These are phyloP conservation scores for Dasypolia templi DNA, from an alignment of 2,888 invertebrate species.

Conservation along the genomic window DNA sequence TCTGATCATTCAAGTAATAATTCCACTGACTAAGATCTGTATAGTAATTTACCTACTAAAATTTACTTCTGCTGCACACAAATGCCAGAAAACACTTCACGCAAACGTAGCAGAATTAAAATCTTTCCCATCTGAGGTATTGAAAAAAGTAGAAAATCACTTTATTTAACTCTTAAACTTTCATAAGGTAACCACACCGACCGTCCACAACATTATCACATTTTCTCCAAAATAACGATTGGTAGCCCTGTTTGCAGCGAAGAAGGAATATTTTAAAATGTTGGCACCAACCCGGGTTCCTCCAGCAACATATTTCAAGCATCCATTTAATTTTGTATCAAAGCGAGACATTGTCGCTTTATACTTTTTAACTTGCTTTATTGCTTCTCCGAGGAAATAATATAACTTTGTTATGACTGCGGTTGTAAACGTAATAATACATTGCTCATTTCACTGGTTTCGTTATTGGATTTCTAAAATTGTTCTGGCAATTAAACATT, in stretches of 20 bases:
- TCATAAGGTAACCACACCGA: not conserved
- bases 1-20: not conserved
- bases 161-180: not conserved
- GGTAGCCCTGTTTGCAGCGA: slow-evolving; percentile 51
- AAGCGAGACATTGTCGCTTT: slow-evolving; percentile 53
- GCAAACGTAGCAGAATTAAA: not conserved
- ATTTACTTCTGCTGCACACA: not conserved
- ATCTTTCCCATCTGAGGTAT: too few species aligned
- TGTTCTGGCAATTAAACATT: slow-evolving; percentile 26
- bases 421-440: slow-evolving; percentile 47
- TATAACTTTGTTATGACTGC: slow-evolving; percentile 51
- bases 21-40: not conserved
- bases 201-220: slow-evolving; percentile 13
- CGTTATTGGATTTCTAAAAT: slow-evolving; percentile 28
- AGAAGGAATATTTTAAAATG: slow-evolving; percentile 61
- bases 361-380: slow-evolving; percentile 60
- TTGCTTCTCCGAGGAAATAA: slow-evolving; percentile 53
- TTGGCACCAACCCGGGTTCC: slow-evolving; percentile 55
- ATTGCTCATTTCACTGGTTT: slow-evolving; percentile 35
- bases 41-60: too few species aligned
- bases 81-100: not conserved
- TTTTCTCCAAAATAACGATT: slow-evolving; percentile 20
- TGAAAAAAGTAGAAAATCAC: not conserved
- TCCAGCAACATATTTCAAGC: slow-evolving; percentile 63
- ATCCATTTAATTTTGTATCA: slow-evolving; percentile 65